Conservation (phyloP, 2,113 vertebrate species). For the Egretta garzetta region DNA sequence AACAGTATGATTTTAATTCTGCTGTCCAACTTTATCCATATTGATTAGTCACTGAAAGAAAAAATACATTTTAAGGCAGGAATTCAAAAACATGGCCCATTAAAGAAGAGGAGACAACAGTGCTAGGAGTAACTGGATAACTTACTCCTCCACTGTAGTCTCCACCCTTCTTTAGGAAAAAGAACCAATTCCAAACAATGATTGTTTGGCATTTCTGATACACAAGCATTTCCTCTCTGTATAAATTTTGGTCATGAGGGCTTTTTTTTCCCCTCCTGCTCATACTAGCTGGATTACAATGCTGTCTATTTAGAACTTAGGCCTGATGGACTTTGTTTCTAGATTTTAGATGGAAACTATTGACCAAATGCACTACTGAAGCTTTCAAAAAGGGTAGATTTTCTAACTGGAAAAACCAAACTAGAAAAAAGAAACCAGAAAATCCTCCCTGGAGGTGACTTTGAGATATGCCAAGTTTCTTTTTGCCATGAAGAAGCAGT, state of each 20-base stretch:
- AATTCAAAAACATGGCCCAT: fast-evolving
- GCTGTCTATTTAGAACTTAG: neutral
- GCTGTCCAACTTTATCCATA: neutral
- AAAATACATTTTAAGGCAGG: neutral
- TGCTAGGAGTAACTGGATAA: neutral
- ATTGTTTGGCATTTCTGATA: neutral
- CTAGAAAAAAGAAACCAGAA: neutral
- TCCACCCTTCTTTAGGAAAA: neutral
- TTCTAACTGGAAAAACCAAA: neutral
- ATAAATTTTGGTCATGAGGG: neutral
- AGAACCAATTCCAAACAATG: neutral
- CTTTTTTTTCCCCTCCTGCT: fast-evolving
- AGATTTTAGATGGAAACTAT: neutral
- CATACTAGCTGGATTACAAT: neutral
- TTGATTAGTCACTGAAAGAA: neutral
- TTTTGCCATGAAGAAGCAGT: neutral
- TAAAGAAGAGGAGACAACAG: neutral
- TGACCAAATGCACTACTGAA: neutral
- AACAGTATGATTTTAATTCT: neutral
- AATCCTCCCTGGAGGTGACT: neutral
- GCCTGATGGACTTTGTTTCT: neutral
- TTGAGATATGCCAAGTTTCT: neutral
- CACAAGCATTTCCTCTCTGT: neutral
- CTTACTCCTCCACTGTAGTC: neutral
- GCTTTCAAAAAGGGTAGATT: neutral